A percentile compares a stretch with the other conserved stretches of the same genome.
Conservation (phyloP, 2,113 vertebrate species). For the Cromileptes altivelis region DNA sequence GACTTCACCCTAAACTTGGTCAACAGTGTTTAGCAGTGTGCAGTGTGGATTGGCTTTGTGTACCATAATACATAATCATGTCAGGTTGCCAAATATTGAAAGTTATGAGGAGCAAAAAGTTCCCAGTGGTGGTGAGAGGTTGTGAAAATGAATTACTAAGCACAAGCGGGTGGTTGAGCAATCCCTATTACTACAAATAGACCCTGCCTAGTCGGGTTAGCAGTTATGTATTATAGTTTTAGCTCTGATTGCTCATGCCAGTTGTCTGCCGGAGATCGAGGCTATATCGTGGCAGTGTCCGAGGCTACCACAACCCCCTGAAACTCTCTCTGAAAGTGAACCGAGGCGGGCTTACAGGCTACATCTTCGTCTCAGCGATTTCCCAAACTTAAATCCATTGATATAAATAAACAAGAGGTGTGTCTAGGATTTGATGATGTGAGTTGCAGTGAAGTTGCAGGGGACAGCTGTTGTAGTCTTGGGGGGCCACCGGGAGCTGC, state of each 20-base stretch:
- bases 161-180: background rate
- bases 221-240: background rate
- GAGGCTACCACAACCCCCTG: conserved; percentile 44
- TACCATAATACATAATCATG: background rate
- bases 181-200: background rate
- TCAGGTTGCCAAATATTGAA: background rate
- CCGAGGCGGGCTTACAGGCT: background rate
- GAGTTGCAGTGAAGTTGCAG: conserved; percentile 33
- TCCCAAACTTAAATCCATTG: background rate
- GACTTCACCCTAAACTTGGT: background rate
- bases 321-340: conserved; percentile 54
- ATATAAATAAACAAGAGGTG: background rate
- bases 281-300: conserved; percentile 52
- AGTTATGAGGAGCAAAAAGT: background rate
- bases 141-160: background rate
- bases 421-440: background rate
- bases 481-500: conserved; percentile 38
- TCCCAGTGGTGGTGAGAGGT: background rate
- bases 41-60: background rate
- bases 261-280: conserved; percentile 35
- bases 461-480: conserved; percentile 52
- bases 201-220: background rate
- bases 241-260: background rate
- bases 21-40: background rate
- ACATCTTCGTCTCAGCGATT: background rate